Evolutionary conservation across 2,797 vertebrate species (phyloP).

Genomic region (Salarias fasciatus): DNA sequence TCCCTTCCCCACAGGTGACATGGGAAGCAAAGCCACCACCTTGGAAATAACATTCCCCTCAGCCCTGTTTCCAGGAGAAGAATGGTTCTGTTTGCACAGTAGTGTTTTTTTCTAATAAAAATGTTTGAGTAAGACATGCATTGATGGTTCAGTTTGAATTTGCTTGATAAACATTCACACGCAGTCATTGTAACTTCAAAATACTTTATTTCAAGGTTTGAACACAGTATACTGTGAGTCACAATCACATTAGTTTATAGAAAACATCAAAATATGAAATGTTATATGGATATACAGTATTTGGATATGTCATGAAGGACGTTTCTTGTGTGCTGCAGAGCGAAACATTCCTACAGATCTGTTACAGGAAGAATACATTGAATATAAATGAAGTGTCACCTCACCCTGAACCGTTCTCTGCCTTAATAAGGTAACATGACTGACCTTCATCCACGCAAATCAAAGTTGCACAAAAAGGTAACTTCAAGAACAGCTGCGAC

Average conservation of each 20-base stretch:
- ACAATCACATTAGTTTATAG: background rate
- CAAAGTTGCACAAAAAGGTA: background rate
- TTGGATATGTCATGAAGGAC: slow-evolving; percentile 9
- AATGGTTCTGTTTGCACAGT: slow-evolving; percentile 62
- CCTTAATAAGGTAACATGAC: no score
- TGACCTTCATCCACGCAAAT: background rate
- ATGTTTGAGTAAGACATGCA: slow-evolving; percentile 39
- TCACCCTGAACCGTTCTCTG: no score
- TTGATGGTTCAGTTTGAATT: background rate
- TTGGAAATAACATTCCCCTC: slow-evolving; percentile 52
- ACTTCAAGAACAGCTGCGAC: background rate
- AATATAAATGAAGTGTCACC: background rate
- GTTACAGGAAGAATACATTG: slow-evolving; percentile 3
- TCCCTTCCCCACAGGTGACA: slow-evolving; percentile 48
- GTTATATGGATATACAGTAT: slow-evolving; percentile 7
- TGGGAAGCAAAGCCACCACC: slow-evolving; percentile 31
- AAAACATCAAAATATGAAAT: slow-evolving; percentile 23
- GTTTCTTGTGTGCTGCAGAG: slow-evolving; percentile 8
- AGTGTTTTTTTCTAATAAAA: slow-evolving; percentile 76
- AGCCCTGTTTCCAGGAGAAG: slow-evolving; percentile 23
- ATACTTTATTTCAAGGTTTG: slow-evolving; percentile 15
- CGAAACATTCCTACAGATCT: slow-evolving; percentile 27
- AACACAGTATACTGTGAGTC: slow-evolving; percentile 31
- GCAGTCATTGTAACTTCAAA: background rate
- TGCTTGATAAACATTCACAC: background rate